Conservation (phyloP, 2,797 vertebrate species). For the Scomberomorus guttatus region DNA sequence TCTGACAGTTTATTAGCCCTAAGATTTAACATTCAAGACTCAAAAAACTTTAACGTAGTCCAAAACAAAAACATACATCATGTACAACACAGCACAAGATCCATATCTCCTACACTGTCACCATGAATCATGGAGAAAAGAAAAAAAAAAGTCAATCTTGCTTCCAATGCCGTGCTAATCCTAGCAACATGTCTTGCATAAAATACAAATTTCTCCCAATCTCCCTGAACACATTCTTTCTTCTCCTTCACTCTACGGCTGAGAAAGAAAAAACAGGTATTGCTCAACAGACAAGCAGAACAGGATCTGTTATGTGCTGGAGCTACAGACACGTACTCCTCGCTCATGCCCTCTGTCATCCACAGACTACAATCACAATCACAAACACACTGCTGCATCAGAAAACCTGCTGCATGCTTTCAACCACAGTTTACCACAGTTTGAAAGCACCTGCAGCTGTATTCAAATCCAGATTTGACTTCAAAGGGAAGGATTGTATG, state of each 20-base stretch:
- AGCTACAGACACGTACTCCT: constrained; percentile 45
- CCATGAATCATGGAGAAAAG: too few relatives aligned
- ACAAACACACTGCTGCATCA: background rate
- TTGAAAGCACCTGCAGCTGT: constrained; percentile 14
- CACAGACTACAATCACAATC: constrained; percentile 35
- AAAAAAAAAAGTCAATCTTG: background rate
- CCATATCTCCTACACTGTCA: too few relatives aligned
- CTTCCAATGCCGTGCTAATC: constrained; percentile 26
- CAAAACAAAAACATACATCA: too few relatives aligned
- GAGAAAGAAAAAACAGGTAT: constrained; percentile 82
- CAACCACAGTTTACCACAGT: background rate
- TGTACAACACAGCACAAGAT: background rate
- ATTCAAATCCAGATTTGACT: background rate
- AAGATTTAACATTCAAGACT: constrained; percentile 15
- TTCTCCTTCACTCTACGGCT: constrained; percentile 29
- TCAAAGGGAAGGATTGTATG: background rate
- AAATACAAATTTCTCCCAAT: constrained; percentile 53
- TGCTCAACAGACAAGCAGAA: constrained; percentile 88
- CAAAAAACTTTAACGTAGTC: too few relatives aligned
- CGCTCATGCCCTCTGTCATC: constrained; percentile 24
- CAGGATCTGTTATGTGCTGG: constrained; percentile 77
- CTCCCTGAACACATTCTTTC: constrained; percentile 68
- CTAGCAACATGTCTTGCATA: constrained; percentile 38
- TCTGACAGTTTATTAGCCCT: constrained; percentile 3
- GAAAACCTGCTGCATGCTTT: background rate